Percentiles rank a stretch among this genome's conserved stretches.
Conservation (phyloP, 2,113 vertebrate genomes). For the Ploceus nigricollis region DNA sequence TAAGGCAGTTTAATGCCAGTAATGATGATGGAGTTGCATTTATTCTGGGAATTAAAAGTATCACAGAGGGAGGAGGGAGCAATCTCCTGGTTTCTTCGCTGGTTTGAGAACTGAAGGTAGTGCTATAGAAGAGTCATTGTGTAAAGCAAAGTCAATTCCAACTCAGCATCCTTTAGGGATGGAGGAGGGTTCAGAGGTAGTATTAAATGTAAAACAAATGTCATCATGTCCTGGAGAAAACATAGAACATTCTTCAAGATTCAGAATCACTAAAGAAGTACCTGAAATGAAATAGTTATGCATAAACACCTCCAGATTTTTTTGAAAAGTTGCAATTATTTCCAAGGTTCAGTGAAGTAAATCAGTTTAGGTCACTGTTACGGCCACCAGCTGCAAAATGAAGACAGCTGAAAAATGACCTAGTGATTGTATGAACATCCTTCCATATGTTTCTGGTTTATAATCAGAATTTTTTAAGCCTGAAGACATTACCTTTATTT, state of each 20-base stretch:
- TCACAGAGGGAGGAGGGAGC: neutral
- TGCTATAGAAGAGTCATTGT: neutral
- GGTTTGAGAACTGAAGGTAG: neutral
- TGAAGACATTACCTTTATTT: neutral
- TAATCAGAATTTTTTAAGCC: conserved; percentile 4
- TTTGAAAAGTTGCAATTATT: neutral
- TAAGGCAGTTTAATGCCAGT: neutral
- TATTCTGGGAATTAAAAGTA: neutral
- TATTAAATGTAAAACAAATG: neutral
- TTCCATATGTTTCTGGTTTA: conserved; percentile 40
- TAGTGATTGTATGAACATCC: neutral
- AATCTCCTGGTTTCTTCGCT: neutral
- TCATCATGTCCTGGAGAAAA: neutral
- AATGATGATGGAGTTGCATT: neutral
- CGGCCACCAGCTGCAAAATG: conserved; percentile 13
- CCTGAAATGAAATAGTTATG: neutral
- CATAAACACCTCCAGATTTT: neutral
- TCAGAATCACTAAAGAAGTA: neutral
- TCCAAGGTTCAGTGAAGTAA: neutral
- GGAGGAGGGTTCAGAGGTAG: neutral
- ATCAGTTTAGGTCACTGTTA: neutral
- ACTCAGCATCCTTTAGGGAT: neutral
- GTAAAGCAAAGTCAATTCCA: neutral
- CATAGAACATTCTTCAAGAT: neutral
- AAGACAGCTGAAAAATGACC: conserved; percentile 25